Base-by-base conservation (phyloP, 2,797 vertebrate species). In the Cryptoblepharus egeriae region DNA sequence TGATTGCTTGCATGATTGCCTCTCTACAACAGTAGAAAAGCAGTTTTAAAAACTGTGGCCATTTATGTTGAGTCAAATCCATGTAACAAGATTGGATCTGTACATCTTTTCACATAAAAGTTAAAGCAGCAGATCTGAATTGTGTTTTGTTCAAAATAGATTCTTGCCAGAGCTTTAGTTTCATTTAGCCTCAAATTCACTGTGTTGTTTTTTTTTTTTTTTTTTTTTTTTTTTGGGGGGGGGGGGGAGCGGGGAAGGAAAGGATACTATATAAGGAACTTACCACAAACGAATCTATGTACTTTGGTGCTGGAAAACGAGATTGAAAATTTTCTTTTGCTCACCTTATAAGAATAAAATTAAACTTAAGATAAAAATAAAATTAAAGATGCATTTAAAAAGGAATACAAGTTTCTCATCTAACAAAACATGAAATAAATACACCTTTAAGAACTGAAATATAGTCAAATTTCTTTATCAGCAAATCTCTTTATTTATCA, bases 261-360 rank as follows among this genome's bases (percentile, higher is more conserved):
- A n/a, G n/a, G n/a, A n/a, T n/a, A n/a, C n/a, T n/a, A n/a, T n/a
- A 32, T 55, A 26, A 90, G 68, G 67, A 80, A 52, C 86, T 90
- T 1, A 75, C 87, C 49, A 76, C 13, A 81, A 75, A 28, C 65
- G 82, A 37, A 83, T 82, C 37, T 72, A 77, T 74, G 12, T 75
- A 55, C 18, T 64, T n/a, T n/a, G n/a, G n/a, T 81, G 42, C 85
- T 79, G 35, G 4, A 65, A 89, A 93, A 87, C 79, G 88, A 91
- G 35, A 24, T 11, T 63, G 70, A 22, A 77, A 39, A 83, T 79
- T 77, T 77, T n/a, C n/a, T 69, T 81, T 70, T 57, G 80, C 82
- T 80, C 78, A 87, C 80, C 18, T 2, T 4, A 42, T 9, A 42
- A 42, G 9, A 42, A 42, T 63, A 65, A 81, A 4, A 67, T 49